Evolutionary conservation across 1,140 invertebrate species (phyloP).

Genomic region (Aethina tumida): DNA sequence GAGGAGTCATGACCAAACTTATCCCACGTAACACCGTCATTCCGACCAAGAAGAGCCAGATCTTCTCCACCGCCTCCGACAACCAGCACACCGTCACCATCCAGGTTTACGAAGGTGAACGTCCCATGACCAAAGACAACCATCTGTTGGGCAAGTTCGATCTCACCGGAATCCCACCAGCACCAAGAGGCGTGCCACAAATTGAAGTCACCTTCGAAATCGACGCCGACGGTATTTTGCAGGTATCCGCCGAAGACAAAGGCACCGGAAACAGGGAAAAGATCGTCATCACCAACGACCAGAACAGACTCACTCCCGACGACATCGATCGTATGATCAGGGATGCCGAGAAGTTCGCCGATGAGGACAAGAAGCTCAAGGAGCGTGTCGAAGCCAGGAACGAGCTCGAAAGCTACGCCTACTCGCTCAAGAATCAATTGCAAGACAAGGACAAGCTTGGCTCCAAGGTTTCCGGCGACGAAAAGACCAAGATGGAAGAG

Average conservation of each 20-base stretch:
- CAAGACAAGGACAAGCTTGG: conserved; percentile 97
- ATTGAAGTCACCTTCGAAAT: conserved; percentile 99
- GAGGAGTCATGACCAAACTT: conserved; percentile 98
- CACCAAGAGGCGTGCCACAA: conserved; percentile 95
- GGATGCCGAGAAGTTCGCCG: conserved; percentile 96
- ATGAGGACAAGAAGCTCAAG: conserved; percentile 97
- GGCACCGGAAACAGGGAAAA: conserved; percentile 97
- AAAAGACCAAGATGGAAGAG: conserved; percentile 93
- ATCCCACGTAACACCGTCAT: conserved; percentile 98
- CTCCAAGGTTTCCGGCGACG: conserved; percentile 78
- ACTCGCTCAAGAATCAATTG: conserved; percentile 96
- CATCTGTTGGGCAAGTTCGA: conserved; percentile 95
- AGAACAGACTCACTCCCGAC: conserved; percentile 92
- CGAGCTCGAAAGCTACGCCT: conserved; percentile 95
- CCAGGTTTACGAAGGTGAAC: conserved; percentile 95
- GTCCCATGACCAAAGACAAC: conserved; percentile 99
- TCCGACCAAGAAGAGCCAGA: conserved; percentile 99
- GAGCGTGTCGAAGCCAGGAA: conserved; percentile 92
- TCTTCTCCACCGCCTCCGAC: conserved; percentile 98
- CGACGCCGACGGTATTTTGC: conserved; percentile 91
- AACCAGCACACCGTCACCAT: conserved; percentile 99
- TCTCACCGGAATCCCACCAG: conserved; percentile 94
- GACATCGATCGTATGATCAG: conserved; percentile 99
- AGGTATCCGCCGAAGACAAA: conserved; percentile 95
- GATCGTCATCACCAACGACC: conserved; percentile 98